These are phyloP conservation scores for Hylaeus anthracinus DNA, from an alignment of 1,140 invertebrate species.

Conservation along the genomic window DNA sequence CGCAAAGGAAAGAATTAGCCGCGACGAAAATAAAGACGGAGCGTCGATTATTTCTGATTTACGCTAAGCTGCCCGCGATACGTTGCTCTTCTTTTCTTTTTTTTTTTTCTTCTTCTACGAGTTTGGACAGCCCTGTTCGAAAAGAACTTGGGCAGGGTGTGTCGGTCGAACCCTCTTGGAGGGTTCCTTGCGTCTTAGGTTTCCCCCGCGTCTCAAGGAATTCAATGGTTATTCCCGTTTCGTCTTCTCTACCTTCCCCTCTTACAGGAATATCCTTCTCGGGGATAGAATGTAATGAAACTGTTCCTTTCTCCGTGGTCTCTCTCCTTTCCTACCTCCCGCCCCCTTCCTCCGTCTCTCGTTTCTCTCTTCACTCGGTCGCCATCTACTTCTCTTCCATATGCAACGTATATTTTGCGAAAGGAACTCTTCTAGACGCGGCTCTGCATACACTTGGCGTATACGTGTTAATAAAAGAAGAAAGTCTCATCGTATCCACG, in stretches of 20 bases:
- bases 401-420: too few species aligned
- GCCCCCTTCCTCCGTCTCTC: not conserved
- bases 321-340: not conserved
- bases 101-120: conserved; percentile 49
- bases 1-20: conserved; percentile 12
- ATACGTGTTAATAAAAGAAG: too few species aligned
- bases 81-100: conserved; percentile 4
- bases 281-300: conserved; percentile 57
- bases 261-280: conserved; percentile 46
- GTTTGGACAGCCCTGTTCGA: conserved; percentile 31
- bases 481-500: too few species aligned
- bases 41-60: conserved; percentile 2
- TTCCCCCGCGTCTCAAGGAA: conserved; percentile 44
- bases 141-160: conserved; percentile 46
- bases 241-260: conserved; percentile 41
- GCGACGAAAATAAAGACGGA: not conserved
- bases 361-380: not conserved
- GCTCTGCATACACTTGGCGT: too few species aligned
- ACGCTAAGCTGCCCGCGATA: conserved; percentile 25
- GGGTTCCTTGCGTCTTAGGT: conserved; percentile 39
- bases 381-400: too few species aligned
- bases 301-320: conserved; percentile 38
- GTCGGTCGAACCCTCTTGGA: conserved; percentile 33
- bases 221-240: conserved; percentile 49
- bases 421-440: too few species aligned